phyloP scores from a whole-genome alignment of 2,797 vertebrate genomes.

The Chromobotia macracanthus region DNA sequence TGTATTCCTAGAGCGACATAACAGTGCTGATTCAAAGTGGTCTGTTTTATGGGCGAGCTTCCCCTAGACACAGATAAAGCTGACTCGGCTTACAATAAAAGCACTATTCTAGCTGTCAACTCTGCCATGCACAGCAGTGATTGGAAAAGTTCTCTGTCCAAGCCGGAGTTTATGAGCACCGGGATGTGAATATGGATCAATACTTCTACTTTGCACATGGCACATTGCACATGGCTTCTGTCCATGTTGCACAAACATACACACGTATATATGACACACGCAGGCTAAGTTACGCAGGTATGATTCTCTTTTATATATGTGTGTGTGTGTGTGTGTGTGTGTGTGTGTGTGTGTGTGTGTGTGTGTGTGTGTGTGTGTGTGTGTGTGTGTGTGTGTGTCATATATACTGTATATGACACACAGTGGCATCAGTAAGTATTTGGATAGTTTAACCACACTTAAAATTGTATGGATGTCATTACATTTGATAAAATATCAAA shows the following conservation, averaged over 20 bases:
- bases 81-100: slow-evolving; percentile 42
- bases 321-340: no score
- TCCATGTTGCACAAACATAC: no score
- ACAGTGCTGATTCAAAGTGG: slow-evolving; percentile 29
- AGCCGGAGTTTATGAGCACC: slow-evolving; percentile 39
- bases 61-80: slow-evolving; percentile 44
- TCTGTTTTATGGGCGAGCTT: slow-evolving; percentile 33
- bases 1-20: slow-evolving; percentile 35
- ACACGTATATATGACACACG: no score
- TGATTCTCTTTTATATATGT: no score
- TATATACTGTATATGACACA: not conserved
- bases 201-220: slow-evolving; percentile 1
- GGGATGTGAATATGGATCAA: slow-evolving; percentile 42
- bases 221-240: no score
- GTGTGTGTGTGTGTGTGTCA: no score
- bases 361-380: no score
- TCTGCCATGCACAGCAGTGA: no score
- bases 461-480: not conserved
- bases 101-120: slow-evolving; percentile 34
- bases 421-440: not conserved
- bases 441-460: no score
- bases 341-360: no score
- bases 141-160: slow-evolving; percentile 6
- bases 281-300: no score
- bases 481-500: not conserved